A percentile compares a stretch with the other conserved stretches of the same genome.
Evolutionary conservation across 2,797 vertebrate genomes (phyloP).

Genomic region (Toxotes lorentzi): DNA sequence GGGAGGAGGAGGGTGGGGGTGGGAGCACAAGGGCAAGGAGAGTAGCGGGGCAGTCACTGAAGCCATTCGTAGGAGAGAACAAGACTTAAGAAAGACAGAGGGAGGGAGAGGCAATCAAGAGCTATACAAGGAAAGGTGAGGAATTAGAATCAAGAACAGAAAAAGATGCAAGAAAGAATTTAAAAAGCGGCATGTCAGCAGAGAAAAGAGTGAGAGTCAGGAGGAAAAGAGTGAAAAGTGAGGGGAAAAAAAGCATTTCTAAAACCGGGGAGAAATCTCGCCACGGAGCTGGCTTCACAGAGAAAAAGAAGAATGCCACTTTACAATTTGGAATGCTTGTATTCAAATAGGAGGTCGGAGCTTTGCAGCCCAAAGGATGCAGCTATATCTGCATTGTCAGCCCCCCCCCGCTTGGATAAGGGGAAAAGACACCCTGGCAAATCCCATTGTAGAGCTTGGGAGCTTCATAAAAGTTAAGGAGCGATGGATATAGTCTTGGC

Average conservation of each 20-base stretch:
- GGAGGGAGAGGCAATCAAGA: constrained; percentile 23
- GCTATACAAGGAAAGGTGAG: constrained; percentile 21
- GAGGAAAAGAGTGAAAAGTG: constrained; percentile 34
- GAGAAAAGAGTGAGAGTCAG: constrained; percentile 24
- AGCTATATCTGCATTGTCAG: constrained; percentile 84
- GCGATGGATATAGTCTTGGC: constrained; percentile 84
- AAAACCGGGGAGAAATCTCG: constrained; percentile 65
- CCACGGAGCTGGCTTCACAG: constrained; percentile 65
- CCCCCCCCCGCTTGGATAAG: constrained; percentile 74
- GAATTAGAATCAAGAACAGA: constrained; percentile 2
- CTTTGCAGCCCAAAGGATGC: constrained; percentile 82
- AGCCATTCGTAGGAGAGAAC: constrained; percentile 73
- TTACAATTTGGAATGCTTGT: constrained; percentile 85
- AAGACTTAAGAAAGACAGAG: constrained; percentile 50
- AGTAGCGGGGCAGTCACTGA: constrained; percentile 79
- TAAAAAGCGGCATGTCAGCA: background rate
- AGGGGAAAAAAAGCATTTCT: constrained; percentile 57
- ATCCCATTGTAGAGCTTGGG: constrained; percentile 87
- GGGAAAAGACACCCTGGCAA: constrained; percentile 85
- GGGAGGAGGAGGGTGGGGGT: constrained; percentile 72
- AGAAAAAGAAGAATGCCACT: constrained; percentile 79
- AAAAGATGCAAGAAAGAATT: constrained; percentile 26
- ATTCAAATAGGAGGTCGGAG: constrained; percentile 84
- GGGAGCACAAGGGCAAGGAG: constrained; percentile 65
- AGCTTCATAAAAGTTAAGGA: constrained; percentile 87